phyloP scores from a whole-genome alignment of 2,113 vertebrate genomes.

The Prionailurus bengalensis region DNA sequence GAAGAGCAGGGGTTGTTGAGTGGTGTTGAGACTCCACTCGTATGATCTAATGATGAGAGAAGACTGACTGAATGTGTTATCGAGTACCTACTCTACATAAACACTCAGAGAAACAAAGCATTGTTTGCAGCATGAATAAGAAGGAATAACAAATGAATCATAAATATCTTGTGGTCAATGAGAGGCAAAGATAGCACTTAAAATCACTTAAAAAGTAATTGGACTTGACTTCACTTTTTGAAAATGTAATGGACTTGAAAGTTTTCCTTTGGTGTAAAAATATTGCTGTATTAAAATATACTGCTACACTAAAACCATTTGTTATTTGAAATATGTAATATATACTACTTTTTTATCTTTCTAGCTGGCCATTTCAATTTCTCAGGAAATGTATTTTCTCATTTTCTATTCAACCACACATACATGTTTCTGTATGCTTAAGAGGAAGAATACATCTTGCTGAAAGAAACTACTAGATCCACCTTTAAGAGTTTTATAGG shows the following conservation, averaged over 20 bases:
- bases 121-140: not conserved
- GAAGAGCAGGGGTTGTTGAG: not conserved
- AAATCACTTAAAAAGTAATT: constrained; percentile 22
- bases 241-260: constrained; percentile 20
- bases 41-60: not conserved
- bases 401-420: not conserved
- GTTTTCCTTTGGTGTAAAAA: constrained; percentile 18
- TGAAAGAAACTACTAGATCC: not conserved
- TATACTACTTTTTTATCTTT: not conserved
- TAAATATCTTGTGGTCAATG: not conserved
- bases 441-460: not conserved
- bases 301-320: constrained; percentile 13
- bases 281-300: not conserved
- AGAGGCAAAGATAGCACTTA: not conserved
- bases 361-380: constrained; percentile 27
- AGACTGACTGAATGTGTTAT: not conserved
- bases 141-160: not conserved
- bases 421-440: not conserved
- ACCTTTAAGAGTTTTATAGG: not conserved
- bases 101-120: not conserved
- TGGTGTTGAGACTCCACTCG: not conserved
- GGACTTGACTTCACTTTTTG: constrained; percentile 13
- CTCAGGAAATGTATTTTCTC: constrained; percentile 15
- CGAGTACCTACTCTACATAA: not conserved
- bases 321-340: constrained; percentile 3